Base-by-base conservation (phyloP, 2,113 vertebrate genomes). In the Coregonus clupeaformis region DNA sequence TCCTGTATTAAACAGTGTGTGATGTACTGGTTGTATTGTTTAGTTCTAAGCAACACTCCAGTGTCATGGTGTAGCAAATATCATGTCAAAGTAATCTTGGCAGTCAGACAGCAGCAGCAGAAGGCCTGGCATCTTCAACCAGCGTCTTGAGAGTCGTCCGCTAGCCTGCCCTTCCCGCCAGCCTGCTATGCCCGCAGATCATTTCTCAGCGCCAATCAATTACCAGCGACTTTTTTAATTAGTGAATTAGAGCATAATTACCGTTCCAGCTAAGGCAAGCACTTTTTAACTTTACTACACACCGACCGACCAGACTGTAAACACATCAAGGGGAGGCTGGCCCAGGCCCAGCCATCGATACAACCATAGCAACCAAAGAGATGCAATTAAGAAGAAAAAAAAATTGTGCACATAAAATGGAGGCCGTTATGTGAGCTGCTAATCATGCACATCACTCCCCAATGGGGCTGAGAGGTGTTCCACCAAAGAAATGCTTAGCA, bases 191-290 rank as follows among this genome's bases (percentile, higher is more conserved):
- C 20, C 7, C 45, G 49, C 47, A 80, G 63, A 77, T 79, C 4
- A 83, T 85, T 87, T 83, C 77, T 71, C 12, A 4, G 45, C 73
- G 70, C 60, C 63, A 76, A 85, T 87, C 80, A 85, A 89, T 89
- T 82, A 70, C 18, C 76, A 85, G 77, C 78, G 84, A 82, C 80
- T 74, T 45, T 32, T 83, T 87, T 85, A 87, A 86, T 84, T 82
- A 82, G 81, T 72, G 77, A 82, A 75, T 82, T 84, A 64, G 79
- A 82, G 74, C 71, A 77, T 78, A 82, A 88, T 89, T 77, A 73
- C 71, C 71, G 76, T 71, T 86, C 74, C 72, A 77, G 84, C 83
- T 64, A 73, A 87, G 70, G 78, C 70, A 76, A 85, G 82, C 84
- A 85, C 32, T 87, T 88, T 84, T 73, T 20, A 76, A 63, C 70